Conservation (phyloP, 2,888 invertebrate species). For the Abrostola triplasia region DNA sequence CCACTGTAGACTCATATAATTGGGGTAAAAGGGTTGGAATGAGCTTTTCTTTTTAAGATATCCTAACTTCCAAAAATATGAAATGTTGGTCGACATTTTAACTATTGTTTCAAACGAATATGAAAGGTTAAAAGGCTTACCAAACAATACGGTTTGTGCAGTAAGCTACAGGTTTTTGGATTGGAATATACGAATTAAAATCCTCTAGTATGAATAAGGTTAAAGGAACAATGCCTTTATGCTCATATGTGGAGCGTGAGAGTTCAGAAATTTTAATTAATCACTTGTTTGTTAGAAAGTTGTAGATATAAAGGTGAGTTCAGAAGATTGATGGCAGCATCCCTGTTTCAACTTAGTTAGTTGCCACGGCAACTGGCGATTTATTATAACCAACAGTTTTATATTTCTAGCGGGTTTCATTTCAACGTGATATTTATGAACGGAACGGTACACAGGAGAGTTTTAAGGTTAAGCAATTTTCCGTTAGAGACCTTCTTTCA, state of each 20-base stretch:
- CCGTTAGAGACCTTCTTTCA: too few relatives aligned
- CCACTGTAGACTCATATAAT: too few relatives aligned
- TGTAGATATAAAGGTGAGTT: conserved; percentile 17
- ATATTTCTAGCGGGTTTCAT: conserved; percentile 5
- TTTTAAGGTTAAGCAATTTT: too few relatives aligned
- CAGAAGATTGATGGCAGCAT: conserved; percentile 19
- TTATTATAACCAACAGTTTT: background rate
- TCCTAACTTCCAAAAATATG: too few relatives aligned
- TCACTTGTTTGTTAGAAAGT: conserved; percentile 24
- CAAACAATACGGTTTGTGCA: conserved; percentile 4
- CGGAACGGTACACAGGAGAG: background rate
- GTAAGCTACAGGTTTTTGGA: conserved; percentile 5
- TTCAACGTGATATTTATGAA: background rate
- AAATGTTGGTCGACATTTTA: background rate
- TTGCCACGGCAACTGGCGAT: conserved; percentile 10
- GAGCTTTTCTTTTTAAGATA: too few relatives aligned
- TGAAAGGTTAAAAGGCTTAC: conserved; percentile 8
- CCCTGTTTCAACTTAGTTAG: conserved; percentile 12
- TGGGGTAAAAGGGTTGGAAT: too few relatives aligned
- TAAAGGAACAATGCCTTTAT: conserved; percentile 16
- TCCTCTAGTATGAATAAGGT: conserved; percentile 8
- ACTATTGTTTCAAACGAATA: conserved; percentile 6
- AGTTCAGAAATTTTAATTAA: conserved; percentile 28
- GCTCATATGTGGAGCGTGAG: conserved; percentile 7
- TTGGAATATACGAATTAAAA: conserved; percentile 17